Conservation (phyloP, 2,888 invertebrate species). For the Agrochola circellaris region DNA sequence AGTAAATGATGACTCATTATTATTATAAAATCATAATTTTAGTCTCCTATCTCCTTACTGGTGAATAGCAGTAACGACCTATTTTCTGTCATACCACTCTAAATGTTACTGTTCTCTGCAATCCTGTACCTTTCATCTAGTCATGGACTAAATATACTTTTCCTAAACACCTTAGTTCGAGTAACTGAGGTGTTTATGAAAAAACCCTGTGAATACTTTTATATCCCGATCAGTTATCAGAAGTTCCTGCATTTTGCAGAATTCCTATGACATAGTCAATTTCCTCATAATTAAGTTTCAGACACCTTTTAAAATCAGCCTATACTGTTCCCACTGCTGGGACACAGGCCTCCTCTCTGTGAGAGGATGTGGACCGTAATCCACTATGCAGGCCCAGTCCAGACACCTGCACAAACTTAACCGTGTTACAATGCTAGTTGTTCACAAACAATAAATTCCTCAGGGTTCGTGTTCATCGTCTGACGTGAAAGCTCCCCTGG, state of each 20-base stretch:
- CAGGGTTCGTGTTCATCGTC: constrained; percentile 96
- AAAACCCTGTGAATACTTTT: neutral
- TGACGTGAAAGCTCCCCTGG: constrained; percentile 94
- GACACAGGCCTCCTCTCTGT: too few species aligned
- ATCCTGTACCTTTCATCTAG: neutral
- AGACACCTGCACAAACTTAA: neutral
- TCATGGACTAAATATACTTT: neutral
- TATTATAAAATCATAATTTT: neutral
- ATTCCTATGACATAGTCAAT: neutral
- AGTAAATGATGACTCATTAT: constrained; percentile 12
- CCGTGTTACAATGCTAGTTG: neutral
- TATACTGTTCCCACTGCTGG: too few species aligned
- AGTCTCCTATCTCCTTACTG: neutral
- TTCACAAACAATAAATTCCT: neutral
- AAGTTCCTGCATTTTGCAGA: neutral
- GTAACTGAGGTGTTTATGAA: neutral
- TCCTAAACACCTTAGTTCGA: neutral
- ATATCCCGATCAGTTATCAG: neutral
- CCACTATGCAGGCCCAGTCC: too few species aligned
- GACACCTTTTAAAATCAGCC: too few species aligned
- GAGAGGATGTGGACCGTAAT: too few species aligned
- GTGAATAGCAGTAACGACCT: neutral
- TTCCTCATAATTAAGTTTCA: neutral
- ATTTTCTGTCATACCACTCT: neutral
- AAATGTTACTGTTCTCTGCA: neutral